Percentiles rank a stretch among this genome's conserved stretches.
phyloP scores from a whole-genome alignment of 1,140 invertebrate genomes.

The Lanistes nyassanus region DNA sequence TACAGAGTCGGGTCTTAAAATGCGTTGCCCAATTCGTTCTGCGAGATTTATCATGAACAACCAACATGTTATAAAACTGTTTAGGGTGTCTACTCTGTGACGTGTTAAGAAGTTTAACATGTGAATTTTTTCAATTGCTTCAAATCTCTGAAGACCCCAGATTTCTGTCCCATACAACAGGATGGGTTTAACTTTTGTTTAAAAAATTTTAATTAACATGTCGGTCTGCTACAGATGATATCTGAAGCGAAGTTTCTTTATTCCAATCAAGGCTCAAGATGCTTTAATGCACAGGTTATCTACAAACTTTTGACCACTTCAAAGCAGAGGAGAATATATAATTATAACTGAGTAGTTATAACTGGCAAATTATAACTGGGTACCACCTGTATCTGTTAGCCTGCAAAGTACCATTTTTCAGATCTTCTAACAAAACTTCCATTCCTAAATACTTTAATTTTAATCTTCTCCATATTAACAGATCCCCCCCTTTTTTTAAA shows the following conservation, averaged over 20 bases:
- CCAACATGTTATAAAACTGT: conserved; percentile 2
- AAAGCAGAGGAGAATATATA: not conserved
- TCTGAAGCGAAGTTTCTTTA: too few species aligned
- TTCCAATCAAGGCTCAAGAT: too few species aligned
- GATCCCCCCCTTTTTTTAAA: not conserved
- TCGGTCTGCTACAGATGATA: not conserved
- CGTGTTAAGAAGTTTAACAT: not conserved
- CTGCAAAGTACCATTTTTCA: not conserved
- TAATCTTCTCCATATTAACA: not conserved
- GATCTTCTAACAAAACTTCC: too few species aligned
- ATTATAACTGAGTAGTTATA: too few species aligned
- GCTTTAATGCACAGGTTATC: too few species aligned
- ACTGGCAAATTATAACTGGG: not conserved
- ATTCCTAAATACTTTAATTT: not conserved
- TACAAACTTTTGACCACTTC: not conserved
- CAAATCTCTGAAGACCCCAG: not conserved
- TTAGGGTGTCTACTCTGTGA: too few species aligned
- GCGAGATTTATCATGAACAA: not conserved
- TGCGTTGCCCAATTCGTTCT: not conserved
- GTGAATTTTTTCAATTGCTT: not conserved
- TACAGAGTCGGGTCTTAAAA: not conserved
- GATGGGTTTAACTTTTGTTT: not conserved
- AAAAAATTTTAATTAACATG: not conserved
- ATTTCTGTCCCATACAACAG: not conserved
- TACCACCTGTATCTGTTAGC: not conserved